These are phyloP conservation scores for Autographa pulchrina DNA, from an alignment of 2,888 invertebrate genomes.

Conservation along the genomic window DNA sequence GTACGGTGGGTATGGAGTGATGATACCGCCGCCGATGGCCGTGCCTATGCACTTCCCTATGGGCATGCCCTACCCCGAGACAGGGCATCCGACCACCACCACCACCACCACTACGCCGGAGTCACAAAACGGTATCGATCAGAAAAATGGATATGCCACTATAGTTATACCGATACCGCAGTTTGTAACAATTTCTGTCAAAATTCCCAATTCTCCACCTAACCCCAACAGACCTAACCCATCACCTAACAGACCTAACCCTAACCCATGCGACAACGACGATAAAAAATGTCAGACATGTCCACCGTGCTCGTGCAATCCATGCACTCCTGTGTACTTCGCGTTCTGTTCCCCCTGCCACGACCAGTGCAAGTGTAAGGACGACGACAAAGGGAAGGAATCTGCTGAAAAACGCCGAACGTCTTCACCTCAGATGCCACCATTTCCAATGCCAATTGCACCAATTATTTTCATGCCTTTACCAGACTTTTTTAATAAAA, in stretches of 20 bases:
- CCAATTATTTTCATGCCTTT: neutral
- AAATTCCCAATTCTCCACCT: neutral
- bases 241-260: neutral
- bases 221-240: neutral
- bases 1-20: neutral
- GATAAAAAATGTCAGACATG: neutral
- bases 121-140: neutral
- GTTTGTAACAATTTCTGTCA: neutral
- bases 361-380: neutral
- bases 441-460: neutral
- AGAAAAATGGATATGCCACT: neutral
- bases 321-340: neutral
- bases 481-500: neutral
- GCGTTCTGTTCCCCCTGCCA: neutral
- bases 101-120: neutral
- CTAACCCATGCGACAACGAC: neutral
- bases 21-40: neutral
- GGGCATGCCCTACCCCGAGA: neutral
- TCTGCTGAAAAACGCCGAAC: neutral
- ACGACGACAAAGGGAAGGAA: neutral
- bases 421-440: neutral
- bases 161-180: slow-evolving; percentile 4
- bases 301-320: slow-evolving; percentile 1
- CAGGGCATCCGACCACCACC: neutral
- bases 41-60: neutral